Conservation (phyloP, 1,140 invertebrate genomes). For the Eueides isabella region DNA sequence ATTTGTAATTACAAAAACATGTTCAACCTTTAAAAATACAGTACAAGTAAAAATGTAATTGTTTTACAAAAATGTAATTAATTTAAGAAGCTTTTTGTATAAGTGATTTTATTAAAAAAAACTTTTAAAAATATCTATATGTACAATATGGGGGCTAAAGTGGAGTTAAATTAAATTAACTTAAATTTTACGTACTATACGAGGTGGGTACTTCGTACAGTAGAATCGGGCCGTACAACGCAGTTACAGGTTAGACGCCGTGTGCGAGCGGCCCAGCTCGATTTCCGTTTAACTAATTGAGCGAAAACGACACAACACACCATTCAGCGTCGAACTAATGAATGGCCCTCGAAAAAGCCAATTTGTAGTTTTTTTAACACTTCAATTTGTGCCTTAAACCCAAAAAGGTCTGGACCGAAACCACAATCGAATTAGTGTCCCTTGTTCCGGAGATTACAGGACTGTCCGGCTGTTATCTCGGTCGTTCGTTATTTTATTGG, state of each 20-base stretch:
- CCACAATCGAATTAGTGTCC: constrained; percentile 82
- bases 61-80: neutral
- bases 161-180: too few relatives aligned
- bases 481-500: constrained; percentile 82
- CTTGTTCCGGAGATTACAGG: constrained; percentile 81
- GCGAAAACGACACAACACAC: constrained; percentile 78
- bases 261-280: constrained; percentile 60
- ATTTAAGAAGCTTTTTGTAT: neutral
- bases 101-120: neutral
- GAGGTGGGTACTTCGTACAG: neutral
- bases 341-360: constrained; percentile 77
- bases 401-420: constrained; percentile 77
- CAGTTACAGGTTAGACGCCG: constrained; percentile 40
- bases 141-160: neutral
- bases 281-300: constrained; percentile 81
- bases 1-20: too few relatives aligned
- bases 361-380: constrained; percentile 82
- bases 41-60: neutral
- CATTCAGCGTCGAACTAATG: constrained; percentile 76
- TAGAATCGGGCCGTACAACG: neutral
- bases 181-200: neutral
- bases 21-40: too few relatives aligned
- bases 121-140: neutral
- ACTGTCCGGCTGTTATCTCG: constrained; percentile 79
- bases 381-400: constrained; percentile 80